Evolutionary conservation across 2,888 invertebrate genomes (phyloP).

Genomic region (Diabrotica balteata): DNA sequence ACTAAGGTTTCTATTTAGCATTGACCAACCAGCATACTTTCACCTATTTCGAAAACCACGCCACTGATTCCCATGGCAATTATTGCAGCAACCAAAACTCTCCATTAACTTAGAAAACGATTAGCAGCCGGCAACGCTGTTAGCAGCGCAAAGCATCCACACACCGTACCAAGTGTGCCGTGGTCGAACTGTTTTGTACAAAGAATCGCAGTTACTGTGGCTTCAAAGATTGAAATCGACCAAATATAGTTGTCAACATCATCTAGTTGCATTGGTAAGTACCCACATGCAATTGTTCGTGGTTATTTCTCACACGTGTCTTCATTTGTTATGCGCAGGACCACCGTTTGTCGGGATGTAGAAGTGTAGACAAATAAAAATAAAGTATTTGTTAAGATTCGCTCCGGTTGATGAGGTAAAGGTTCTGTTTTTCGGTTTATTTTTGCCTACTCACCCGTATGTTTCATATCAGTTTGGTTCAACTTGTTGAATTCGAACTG

Average conservation of each 20-base stretch:
- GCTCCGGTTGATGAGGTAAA: neutral
- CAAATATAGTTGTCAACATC: slow-evolving; percentile 56
- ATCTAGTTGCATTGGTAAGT: slow-evolving; percentile 53
- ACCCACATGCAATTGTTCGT: slow-evolving; percentile 51
- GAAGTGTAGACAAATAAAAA: slow-evolving; percentile 34
- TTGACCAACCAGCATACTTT: neutral
- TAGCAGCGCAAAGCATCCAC: slow-evolving; percentile 17
- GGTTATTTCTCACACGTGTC: slow-evolving; percentile 51
- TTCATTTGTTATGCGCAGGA: slow-evolving; percentile 50
- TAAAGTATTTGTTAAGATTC: slow-evolving; percentile 12
- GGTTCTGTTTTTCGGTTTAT: slow-evolving; percentile 6
- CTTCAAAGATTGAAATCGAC: slow-evolving; percentile 55
- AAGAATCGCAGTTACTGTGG: slow-evolving; percentile 36
- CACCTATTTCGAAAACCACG: too few species aligned
- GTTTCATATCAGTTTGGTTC: slow-evolving; percentile 9
- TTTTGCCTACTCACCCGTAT: slow-evolving; percentile 8
- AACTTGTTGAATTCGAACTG: slow-evolving; percentile 14
- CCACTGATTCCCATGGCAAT: too few species aligned
- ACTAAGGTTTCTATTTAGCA: neutral
- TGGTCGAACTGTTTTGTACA: slow-evolving; percentile 15
- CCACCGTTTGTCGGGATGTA: slow-evolving; percentile 49
- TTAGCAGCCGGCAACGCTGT: slow-evolving; percentile 11
- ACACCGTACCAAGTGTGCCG: slow-evolving; percentile 15
- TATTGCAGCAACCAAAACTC: neutral
- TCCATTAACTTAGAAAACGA: neutral